A percentile compares a stretch with the other conserved stretches of the same genome.
phyloP scores from a whole-genome alignment of 2,113 vertebrate species.

The Podilymbus podiceps region DNA sequence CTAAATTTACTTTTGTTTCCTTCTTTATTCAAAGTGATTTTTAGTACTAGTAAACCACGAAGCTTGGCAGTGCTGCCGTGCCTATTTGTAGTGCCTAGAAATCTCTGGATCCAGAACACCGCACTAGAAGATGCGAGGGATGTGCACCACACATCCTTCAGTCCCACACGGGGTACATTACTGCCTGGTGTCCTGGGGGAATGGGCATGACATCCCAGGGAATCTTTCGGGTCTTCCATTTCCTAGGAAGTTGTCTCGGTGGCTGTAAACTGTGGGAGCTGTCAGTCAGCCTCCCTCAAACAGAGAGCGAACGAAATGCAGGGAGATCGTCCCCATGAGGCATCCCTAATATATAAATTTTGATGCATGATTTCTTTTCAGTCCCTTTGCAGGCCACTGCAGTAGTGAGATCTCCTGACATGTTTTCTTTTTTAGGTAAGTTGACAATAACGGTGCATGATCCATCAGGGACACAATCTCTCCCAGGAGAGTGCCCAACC shows the following conservation, averaged over 20 bases:
- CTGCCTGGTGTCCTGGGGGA: background rate
- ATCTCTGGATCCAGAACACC: background rate
- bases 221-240: background rate
- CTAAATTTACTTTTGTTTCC: background rate
- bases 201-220: background rate
- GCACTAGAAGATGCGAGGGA: background rate
- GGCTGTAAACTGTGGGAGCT: background rate
- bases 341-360: background rate
- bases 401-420: background rate
- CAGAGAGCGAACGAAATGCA: background rate
- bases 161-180: background rate
- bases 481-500: background rate
- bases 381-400: background rate
- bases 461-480: background rate
- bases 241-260: background rate
- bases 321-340: background rate
- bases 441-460: background rate
- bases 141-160: background rate
- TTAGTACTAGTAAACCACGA: background rate
- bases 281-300: background rate
- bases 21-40: slow-evolving; percentile 4
- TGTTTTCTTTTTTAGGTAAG: background rate
- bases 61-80: background rate
- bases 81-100: background rate
- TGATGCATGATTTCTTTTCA: background rate